Base-by-base conservation (phyloP, 2,113 vertebrate genomes). In the Pelvicachromis taeniatus region DNA sequence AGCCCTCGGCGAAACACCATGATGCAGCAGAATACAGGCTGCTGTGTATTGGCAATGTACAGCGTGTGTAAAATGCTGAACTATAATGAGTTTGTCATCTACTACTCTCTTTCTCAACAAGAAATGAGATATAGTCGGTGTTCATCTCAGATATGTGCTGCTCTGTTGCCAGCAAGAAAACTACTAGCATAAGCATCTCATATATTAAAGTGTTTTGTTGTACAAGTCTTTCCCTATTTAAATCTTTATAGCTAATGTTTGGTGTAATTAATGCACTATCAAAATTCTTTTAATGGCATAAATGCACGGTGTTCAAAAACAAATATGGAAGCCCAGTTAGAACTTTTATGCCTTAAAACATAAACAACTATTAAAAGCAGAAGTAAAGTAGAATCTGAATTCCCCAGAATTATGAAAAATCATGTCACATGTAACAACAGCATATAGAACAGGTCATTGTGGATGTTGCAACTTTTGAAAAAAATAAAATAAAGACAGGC, bases 1-100 rank as follows among this genome's bases (percentile, higher is more conserved):
- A 90, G 81, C 58, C 3, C 14, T 16, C n/a, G 55, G 58, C 2
- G 2, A 82, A 90, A 90, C 81, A 55, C 12, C 48, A 50, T 84
- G 88, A 93, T 63, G 86, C 79, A 87, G 88, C 83, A 83, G 75
- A 93, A 87, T 21, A 40, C 33, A 21, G 55, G 55, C 77, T 5
- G 4, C 14, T n/a, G 79, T 78, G 48, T 33, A 52, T 45, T 83
- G 80, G 35, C 26, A 12, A 54, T 31, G 42, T 13, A 53, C 55
- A 23, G 14, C 4, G 19, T 35, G 40, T 73, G 31, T 42, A 68
- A 81, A 56, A 55, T 6, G 7, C 16, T 65, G 35, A 83, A 75
- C 59, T 84, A 23, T 83, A 82, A 90, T 84, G 53, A 38, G 45
- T 85, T 81, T 77, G 55, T 80, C 78, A 70, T 80, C 55, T 45